phyloP scores from a whole-genome alignment of 2,113 vertebrate species.

The Phylloscopus trochilus region DNA sequence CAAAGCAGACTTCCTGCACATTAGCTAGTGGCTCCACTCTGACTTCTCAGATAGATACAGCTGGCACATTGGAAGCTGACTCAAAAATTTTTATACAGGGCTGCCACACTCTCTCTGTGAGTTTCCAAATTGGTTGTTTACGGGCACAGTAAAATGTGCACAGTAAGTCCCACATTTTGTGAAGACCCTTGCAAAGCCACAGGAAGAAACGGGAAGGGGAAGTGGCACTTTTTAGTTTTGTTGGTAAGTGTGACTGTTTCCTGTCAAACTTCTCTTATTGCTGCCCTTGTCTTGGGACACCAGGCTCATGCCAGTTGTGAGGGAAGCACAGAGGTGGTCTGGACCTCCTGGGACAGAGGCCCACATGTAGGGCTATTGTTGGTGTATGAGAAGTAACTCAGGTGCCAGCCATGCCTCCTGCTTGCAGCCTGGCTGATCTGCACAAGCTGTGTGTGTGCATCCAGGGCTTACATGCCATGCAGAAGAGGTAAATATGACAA shows the following conservation, averaged over 20 bases:
- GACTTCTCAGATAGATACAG: background rate
- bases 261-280: background rate
- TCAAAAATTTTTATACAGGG: background rate
- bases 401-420: background rate
- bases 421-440: background rate
- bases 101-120: background rate
- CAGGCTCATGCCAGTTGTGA: background rate
- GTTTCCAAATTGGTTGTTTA: background rate
- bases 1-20: background rate
- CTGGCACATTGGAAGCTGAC: background rate
- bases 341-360: background rate
- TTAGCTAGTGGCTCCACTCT: background rate
- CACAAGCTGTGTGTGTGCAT: background rate
- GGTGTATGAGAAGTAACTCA: accelerated
- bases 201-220: background rate
- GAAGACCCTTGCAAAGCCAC: background rate
- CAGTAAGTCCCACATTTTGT: background rate
- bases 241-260: background rate
- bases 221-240: background rate
- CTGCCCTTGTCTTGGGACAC: background rate
- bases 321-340: background rate
- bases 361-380: background rate
- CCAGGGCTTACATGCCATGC: accelerated
- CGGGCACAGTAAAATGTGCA: background rate
- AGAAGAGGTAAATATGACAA: background rate